These are phyloP conservation scores for Argopecten irradians DNA, from an alignment of 1,140 invertebrate species.

Conservation along the genomic window DNA sequence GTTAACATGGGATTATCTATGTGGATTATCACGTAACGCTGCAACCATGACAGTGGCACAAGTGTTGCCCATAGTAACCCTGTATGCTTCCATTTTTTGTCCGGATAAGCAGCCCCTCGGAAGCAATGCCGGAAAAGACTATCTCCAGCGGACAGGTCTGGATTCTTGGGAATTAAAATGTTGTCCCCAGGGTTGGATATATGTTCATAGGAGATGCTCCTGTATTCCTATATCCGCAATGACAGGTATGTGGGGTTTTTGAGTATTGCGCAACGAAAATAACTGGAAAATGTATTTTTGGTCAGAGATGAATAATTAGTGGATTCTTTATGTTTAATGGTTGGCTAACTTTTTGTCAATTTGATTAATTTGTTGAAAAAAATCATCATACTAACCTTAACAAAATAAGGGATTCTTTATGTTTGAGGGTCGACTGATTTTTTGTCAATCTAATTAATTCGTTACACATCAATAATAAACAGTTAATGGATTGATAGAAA, in stretches of 20 bases:
- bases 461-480: no score
- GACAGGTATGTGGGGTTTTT: not conserved
- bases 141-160: not conserved
- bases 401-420: no score
- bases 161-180: not conserved
- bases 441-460: no score
- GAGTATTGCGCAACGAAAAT: no score
- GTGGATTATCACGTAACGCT: conserved; percentile 3
- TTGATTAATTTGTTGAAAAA: no score
- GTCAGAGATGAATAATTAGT: no score
- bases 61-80: conserved; percentile 7
- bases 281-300: no score
- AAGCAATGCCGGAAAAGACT: not conserved
- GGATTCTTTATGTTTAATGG: no score
- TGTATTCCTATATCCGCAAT: not conserved
- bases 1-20: not conserved
- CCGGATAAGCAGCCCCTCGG: not conserved
- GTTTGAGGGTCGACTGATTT: no score
- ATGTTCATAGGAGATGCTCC: not conserved
- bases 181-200: not conserved
- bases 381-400: no score
- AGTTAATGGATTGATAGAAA: no score
- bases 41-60: not conserved
- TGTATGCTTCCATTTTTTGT: not conserved
- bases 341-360: no score